These are phyloP conservation scores for Bradypodion pumilum DNA, from an alignment of 2,797 vertebrate genomes.

Conservation along the genomic window DNA sequence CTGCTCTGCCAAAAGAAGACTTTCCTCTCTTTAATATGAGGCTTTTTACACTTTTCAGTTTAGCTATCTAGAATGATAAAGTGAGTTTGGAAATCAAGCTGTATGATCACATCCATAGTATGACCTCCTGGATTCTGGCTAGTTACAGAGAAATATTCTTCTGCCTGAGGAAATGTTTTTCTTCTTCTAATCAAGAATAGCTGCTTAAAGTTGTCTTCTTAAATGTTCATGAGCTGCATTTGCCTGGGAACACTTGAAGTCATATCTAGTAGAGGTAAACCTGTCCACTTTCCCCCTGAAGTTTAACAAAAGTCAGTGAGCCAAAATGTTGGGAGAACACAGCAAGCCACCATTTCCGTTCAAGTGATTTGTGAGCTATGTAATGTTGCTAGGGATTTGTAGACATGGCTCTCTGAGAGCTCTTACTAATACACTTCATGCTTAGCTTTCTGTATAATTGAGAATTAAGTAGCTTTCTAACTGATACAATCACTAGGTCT, in stretches of 20 bases:
- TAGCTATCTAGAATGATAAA: not conserved
- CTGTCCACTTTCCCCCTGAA: constrained; percentile 30
- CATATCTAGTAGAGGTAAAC: not conserved
- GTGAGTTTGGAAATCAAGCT: constrained; percentile 2
- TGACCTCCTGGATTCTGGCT: constrained; percentile 52
- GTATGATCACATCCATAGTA: constrained; percentile 45
- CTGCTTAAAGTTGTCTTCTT: constrained; percentile 28
- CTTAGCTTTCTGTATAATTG: not conserved
- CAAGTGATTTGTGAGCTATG: not conserved
- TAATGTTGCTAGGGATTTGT: constrained; percentile 23
- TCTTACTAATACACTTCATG: constrained; percentile 12
- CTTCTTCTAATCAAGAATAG: constrained; percentile 31
- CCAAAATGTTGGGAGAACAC: not conserved
- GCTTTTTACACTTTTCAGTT: constrained; percentile 18
- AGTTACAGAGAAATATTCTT: constrained; percentile 4
- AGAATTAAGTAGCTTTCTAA: not conserved
- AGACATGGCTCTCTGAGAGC: not conserved
- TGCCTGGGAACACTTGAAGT: constrained; percentile 5
- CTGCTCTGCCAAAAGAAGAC: not conserved
- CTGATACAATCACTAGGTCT: not conserved
- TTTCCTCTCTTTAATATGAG: not conserved
- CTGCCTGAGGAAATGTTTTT: constrained; percentile 46
- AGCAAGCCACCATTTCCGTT: not conserved
- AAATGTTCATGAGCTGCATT: not conserved
- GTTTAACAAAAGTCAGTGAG: constrained; percentile 7